Conservation (phyloP, 2,113 vertebrate species). For the Isurus oxyrinchus region DNA sequence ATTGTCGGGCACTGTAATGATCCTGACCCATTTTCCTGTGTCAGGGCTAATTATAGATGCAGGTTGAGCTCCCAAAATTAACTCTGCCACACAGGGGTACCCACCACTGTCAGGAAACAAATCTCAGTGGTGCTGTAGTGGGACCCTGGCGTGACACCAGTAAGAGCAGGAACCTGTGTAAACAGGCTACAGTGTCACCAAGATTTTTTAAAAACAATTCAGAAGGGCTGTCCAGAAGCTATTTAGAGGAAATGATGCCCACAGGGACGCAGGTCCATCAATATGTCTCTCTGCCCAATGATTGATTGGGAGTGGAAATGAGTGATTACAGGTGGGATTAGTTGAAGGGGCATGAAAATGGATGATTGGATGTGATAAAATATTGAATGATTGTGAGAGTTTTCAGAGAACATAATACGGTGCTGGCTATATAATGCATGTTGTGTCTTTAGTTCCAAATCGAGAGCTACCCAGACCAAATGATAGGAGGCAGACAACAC, state of each 20-base stretch:
- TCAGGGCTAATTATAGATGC: not conserved
- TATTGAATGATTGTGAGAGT: not conserved
- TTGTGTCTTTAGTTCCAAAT: not conserved
- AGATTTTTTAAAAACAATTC: not conserved
- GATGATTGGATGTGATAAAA: not conserved
- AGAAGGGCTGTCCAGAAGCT: not conserved
- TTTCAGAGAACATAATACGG: not conserved
- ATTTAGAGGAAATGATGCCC: not conserved
- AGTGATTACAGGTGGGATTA: not conserved
- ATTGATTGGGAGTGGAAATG: not conserved
- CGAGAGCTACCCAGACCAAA: conserved; percentile 41
- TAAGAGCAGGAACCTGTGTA: not conserved
- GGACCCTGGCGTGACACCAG: not conserved
- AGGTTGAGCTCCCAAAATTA: not conserved
- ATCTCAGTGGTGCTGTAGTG: not conserved
- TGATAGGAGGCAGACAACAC: conserved; percentile 44
- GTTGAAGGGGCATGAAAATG: not conserved
- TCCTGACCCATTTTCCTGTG: not conserved
- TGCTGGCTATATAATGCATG: not conserved
- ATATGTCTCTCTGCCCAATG: not conserved
- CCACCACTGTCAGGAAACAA: not conserved
- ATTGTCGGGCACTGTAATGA: not conserved
- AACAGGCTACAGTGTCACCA: not conserved
- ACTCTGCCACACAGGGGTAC: not conserved
- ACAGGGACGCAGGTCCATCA: not conserved